These are phyloP conservation scores for Sardina pilchardus DNA, from an alignment of 2,113 vertebrate genomes.

Conservation along the genomic window DNA sequence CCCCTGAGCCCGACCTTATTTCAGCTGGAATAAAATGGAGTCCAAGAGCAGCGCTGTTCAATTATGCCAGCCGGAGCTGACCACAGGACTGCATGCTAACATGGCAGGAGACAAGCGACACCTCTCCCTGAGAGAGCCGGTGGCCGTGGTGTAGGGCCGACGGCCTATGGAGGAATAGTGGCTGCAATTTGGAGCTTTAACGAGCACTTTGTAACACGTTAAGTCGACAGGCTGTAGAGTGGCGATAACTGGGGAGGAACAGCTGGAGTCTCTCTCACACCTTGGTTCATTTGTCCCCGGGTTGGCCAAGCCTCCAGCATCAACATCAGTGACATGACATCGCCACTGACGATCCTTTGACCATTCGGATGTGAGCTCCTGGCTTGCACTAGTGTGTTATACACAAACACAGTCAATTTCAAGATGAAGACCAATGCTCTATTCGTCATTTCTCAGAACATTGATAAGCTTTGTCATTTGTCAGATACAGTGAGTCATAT, in stretches of 20 bases:
- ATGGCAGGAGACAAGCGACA: slow-evolving; percentile 40
- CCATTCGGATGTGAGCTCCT: neutral
- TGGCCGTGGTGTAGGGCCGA: neutral
- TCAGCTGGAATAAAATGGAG: slow-evolving; percentile 49
- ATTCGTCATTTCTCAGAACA: too few relatives aligned
- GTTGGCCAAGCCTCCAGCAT: slow-evolving; percentile 11
- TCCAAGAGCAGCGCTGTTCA: slow-evolving; percentile 46
- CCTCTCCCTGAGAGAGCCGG: neutral
- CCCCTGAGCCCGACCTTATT: slow-evolving; percentile 44
- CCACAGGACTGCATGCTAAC: slow-evolving; percentile 25
- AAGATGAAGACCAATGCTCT: too few relatives aligned
- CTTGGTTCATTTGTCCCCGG: slow-evolving; percentile 43
- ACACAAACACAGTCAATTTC: neutral
- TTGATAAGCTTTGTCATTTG: too few relatives aligned
- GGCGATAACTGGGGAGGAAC: slow-evolving; percentile 51
- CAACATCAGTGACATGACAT: neutral
- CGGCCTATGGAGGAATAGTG: neutral
- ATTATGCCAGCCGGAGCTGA: slow-evolving; percentile 36
- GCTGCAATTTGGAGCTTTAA: slow-evolving; percentile 43
- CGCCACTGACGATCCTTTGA: neutral
- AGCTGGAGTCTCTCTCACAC: slow-evolving; percentile 48
- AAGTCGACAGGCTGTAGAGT: slow-evolving; percentile 45
- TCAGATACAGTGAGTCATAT: too few relatives aligned
- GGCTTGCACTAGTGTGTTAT: neutral
- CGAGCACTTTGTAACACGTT: slow-evolving; percentile 49